Evolutionary conservation across 2,888 invertebrate species (phyloP).

Genomic region (Vanessa cardui): DNA sequence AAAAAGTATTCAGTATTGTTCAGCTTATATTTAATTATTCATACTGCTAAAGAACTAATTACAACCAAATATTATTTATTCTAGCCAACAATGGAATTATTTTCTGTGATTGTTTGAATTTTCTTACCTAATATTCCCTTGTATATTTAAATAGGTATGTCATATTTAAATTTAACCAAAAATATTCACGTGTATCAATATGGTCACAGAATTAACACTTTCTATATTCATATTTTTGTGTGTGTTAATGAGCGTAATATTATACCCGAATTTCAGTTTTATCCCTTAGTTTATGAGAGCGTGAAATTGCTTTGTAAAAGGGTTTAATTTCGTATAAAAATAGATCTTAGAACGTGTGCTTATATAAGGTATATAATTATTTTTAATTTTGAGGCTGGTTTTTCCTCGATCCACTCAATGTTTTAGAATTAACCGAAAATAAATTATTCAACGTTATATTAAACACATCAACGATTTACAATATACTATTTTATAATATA

Average conservation of each 20-base stretch:
- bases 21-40: too few relatives aligned
- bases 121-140: too few relatives aligned
- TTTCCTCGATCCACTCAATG: neutral
- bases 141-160: too few relatives aligned
- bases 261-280: slow-evolving; percentile 15
- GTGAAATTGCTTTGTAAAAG: slow-evolving; percentile 33
- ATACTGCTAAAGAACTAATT: too few relatives aligned
- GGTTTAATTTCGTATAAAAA: slow-evolving; percentile 31
- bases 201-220: neutral
- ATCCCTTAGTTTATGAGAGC: slow-evolving; percentile 28
- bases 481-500: slow-evolving; percentile 12
- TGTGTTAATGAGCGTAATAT: slow-evolving; percentile 11
- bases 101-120: too few relatives aligned
- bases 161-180: neutral
- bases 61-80: too few relatives aligned
- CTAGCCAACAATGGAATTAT: too few relatives aligned
- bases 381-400: slow-evolving; percentile 6
- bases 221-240: slow-evolving; percentile 7
- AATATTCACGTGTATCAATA: neutral
- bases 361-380: slow-evolving; percentile 7
- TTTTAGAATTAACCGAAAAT: neutral
- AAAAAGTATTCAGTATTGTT: too few relatives aligned
- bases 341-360: slow-evolving; percentile 22
- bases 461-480: neutral
- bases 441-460: neutral